Evolutionary conservation across 2,888 invertebrate genomes (phyloP), one percentile per base, ranked within the genome.

Genomic region (Magallana nippona): DNA sequence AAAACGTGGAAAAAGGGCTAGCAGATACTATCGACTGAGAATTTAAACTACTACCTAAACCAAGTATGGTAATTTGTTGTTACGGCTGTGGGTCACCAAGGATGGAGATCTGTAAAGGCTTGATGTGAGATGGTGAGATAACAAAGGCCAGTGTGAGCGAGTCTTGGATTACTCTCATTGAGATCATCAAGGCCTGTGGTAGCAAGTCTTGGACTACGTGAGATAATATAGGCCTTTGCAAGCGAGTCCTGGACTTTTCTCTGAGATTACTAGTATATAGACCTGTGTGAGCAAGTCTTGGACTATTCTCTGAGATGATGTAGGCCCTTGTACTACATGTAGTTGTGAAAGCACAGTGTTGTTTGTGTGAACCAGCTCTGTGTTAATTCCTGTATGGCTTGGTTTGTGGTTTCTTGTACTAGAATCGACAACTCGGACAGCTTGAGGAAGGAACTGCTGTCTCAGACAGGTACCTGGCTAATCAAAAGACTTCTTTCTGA

Each of bases 391-490:
- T 60, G 17, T 55, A 82, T 82, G 82, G 82, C 82, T 78, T 82
- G 82, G 82, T 82, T 82, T 78, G 78, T 82, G 27, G 58, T 82
- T 10, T 78, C 82, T 78, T 78, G 78, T 71, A 32, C 78, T 55
- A 58, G 82, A 58, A 82, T 78, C 22, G 78, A 78, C 10, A 56
- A 60, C 44, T 15, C 19, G 19, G 55, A 78, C 57, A 71, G 71
- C 32, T 22, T 27, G 22, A 71, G 32, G 71, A 71, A 22, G 15
- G 32, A 22, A 27, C 71, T 71, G 27, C 27, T 60, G 17, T 60
- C 80, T 22, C 55, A 81, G 22, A 63, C 81, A 81, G 81, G 81
- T 81, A 81, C 44, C n/a, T 55, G n/a, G 17, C n/a, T 60, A 8
- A 44, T 60, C 17, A 77, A 11, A 15, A 8, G 5, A 44, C 44